Evolutionary conservation across 2,888 invertebrate genomes (phyloP).

Genomic region (Thalpophila matura): DNA sequence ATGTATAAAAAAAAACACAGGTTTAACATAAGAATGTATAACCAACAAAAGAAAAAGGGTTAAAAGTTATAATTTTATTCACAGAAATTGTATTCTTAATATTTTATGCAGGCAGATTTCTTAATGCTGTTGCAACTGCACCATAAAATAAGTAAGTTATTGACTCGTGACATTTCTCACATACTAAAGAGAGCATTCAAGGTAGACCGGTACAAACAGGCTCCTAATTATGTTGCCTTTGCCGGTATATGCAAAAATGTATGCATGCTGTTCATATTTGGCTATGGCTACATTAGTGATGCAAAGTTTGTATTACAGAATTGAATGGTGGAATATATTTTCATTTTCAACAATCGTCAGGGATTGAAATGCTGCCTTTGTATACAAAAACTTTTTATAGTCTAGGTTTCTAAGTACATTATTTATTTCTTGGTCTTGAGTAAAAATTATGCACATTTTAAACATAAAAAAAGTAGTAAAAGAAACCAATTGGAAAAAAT

Average conservation of each 20-base stretch:
- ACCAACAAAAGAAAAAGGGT: background rate
- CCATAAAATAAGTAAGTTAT: slow-evolving; percentile 26
- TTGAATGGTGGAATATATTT: background rate
- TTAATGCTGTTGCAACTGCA: slow-evolving; percentile 6
- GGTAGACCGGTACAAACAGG: slow-evolving; percentile 24
- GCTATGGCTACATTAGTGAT: slow-evolving; percentile 19
- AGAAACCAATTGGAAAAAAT: slow-evolving; percentile 4
- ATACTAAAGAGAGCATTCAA: slow-evolving; percentile 37
- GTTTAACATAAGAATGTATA: too few species aligned
- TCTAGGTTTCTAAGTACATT: background rate
- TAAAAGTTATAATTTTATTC: background rate
- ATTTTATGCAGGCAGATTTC: background rate
- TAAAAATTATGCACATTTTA: background rate
- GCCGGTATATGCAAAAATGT: slow-evolving; percentile 3
- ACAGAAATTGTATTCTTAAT: background rate
- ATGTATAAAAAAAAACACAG: too few species aligned
- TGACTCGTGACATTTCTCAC: slow-evolving; percentile 42
- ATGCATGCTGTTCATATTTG: slow-evolving; percentile 3
- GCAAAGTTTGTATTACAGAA: background rate
- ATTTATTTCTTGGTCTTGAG: background rate
- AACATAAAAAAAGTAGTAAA: background rate
- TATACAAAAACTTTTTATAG: background rate
- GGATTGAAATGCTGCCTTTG: background rate
- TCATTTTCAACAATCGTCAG: background rate
- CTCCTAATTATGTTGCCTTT: slow-evolving; percentile 18